phyloP scores from a whole-genome alignment of 2,113 vertebrate genomes.

The Solea solea region DNA sequence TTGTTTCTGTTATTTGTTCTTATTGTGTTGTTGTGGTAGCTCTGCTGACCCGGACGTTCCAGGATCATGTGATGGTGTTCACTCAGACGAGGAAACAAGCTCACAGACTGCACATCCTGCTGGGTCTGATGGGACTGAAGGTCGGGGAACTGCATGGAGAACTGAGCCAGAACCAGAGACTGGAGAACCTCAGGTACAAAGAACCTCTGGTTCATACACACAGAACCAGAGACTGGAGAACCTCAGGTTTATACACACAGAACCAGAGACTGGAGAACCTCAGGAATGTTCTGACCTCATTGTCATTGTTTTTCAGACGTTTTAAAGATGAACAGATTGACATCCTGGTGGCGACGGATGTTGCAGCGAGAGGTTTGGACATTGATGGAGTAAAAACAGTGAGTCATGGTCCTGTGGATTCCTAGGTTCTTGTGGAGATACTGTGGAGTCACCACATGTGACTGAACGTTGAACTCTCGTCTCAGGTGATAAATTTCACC shows the following conservation, averaged over 20 bases:
- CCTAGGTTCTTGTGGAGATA: neutral
- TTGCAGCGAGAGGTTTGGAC: constrained; percentile 95
- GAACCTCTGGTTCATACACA: neutral
- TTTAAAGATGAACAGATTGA: constrained; percentile 99
- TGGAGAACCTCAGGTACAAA: constrained; percentile 90
- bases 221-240: neutral
- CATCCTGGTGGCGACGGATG: constrained; percentile 95
- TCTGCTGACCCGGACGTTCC: constrained; percentile 93
- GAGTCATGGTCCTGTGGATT: neutral
- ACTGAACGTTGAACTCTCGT: neutral
- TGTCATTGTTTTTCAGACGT: constrained; percentile 77
- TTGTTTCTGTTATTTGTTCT: too few relatives aligned
- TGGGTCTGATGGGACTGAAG: constrained; percentile 93
- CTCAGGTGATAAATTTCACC: constrained; percentile 97
- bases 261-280: neutral
- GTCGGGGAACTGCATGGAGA: constrained; percentile 96
- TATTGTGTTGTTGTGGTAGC: constrained; percentile 74
- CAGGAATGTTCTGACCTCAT: neutral
- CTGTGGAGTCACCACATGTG: neutral
- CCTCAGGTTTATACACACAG: neutral
- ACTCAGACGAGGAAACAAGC: constrained; percentile 99
- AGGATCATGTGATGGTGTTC: constrained; percentile 96
- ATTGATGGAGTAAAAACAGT: constrained; percentile 98
- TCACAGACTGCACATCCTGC: constrained; percentile 94
- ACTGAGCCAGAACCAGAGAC: constrained; percentile 93